Base-by-base conservation (phyloP, 2,888 invertebrate genomes). In the Pyrrhosoma nymphula region DNA sequence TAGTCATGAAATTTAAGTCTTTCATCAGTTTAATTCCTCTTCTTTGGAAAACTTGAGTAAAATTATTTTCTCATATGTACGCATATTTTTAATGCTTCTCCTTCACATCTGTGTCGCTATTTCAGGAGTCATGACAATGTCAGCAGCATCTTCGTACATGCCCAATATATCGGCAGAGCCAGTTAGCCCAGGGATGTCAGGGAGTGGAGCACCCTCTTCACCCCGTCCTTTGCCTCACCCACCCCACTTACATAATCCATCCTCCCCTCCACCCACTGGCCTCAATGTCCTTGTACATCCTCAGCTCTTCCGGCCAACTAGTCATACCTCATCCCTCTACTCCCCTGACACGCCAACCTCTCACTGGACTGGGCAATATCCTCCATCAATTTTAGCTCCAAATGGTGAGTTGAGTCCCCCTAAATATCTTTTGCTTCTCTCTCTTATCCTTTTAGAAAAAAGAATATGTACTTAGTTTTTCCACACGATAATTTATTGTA, bases 291-390 rank as follows among this genome's bases (percentile, higher is more conserved):
- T 91, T 30, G 75, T 91, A 35, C 75, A 95, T 55, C 75, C 90
- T 47, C 95, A 95, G 69, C 93, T 93, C n/a, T 93, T 93, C 93
- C 69, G 93, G 30, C 93, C 93, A 69, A 93, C 93, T 93, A 93
- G 93, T 93, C 93, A 93, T 63, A 95, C 95, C 35, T 95, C 89
- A 75, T 91, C 90, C 47, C 95, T 82, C 23, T 95, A 91, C 12
- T 91, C 91, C 90, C 95, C 69, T 47, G 90, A 91, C 8, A 91
- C 91, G 56, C 98, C 56, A 98, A 98, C 96, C 97, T 98, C 63
- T 98, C 95, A 90, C 47, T 98, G 14, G 98, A 98, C 95, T 98
- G 98, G 96, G 97, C 98, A 0, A 98, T 98, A 96, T 97, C 98
- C 18, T 98, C 98, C 96, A 98, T 98, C 0, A 98, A 98, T 96